Evolutionary conservation across 2,888 invertebrate species (phyloP), one percentile per base, ranked within the genome.

Genomic region (Dryobotodes eremita): DNA sequence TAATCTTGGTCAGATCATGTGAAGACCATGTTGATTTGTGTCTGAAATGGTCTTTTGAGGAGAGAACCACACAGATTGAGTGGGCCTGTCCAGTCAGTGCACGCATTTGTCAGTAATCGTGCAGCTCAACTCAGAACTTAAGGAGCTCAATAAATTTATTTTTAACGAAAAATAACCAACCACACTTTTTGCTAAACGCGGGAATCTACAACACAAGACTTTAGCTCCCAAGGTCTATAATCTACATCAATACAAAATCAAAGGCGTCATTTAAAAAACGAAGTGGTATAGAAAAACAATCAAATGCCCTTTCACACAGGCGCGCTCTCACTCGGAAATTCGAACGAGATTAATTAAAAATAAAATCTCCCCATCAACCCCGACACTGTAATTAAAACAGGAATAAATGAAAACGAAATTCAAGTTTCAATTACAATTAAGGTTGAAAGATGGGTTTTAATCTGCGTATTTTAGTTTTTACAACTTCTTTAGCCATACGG

Each of bases 271-370:
- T 74, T 72, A 36, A 76, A 77, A 79, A 77, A 8, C 55, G 66
- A 74, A 80, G 48, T 71, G 71, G 62, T 73, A 81, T 80, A 82
- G 85, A 86, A 90, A 92, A 89, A 88, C 89, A 91, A 90, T 90
- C 91, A 89, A 91, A 89, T 89, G 85, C 88, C 75, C 83, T 90
- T 91, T 87, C 88, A 90, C 89, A 81, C 57, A 83, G 87, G 84
- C 87, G 89, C 86, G 88, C 88, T 89, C 77, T 82, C 79, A 75
- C 77, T 89, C 77, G 79, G 79, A 83, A 83, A 86, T 86, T 80
- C 87, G 90, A 91, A 91, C 90, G 91, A 90, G 92, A 89, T 94
- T 95, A 95, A 95, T 95, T 94, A 94, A 94, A 95, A 94, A 93
- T 92, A 93, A 94, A 93, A 93, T 91, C 91, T 86, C 88, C 84